phyloP scores from a whole-genome alignment of 1,140 invertebrate genomes.

The Drosophila setifemur region DNA sequence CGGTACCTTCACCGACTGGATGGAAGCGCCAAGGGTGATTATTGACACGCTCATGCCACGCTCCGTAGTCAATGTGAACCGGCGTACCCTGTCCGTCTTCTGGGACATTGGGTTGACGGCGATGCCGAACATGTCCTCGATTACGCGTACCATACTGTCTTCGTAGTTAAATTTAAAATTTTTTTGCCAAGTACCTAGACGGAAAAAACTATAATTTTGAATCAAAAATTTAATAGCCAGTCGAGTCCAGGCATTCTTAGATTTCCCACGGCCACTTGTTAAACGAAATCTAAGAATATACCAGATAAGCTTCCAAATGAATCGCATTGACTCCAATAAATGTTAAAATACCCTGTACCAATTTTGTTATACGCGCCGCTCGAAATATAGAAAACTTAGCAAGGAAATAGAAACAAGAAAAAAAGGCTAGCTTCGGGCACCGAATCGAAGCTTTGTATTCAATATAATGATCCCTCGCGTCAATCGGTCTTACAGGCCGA shows the following conservation, averaged over 20 bases:
- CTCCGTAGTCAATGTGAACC: slow-evolving; percentile 85
- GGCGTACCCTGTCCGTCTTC: slow-evolving; percentile 81
- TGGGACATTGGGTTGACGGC: slow-evolving; percentile 74
- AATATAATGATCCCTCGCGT: no score
- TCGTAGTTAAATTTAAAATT: neutral
- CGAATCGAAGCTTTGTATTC: no score
- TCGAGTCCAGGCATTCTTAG: neutral
- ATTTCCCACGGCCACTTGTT: no score
- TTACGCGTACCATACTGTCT: slow-evolving; percentile 63
- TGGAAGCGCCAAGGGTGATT: slow-evolving; percentile 90
- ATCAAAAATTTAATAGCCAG: neutral
- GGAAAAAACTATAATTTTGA: slow-evolving; percentile 22
- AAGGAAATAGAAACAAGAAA: no score
- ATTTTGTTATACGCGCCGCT: no score
- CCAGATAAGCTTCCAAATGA: no score
- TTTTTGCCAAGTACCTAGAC: slow-evolving; percentile 12
- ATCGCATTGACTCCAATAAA: no score
- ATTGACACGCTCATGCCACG: slow-evolving; percentile 84
- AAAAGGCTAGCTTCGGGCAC: no score
- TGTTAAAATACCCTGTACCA: no score
- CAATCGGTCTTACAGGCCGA: no score
- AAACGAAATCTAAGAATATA: no score
- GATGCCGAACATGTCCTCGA: slow-evolving; percentile 76
- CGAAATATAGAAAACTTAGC: no score
- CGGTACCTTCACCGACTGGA: slow-evolving; percentile 88